A percentile compares a stretch with the other conserved stretches of the same genome.
phyloP scores from a whole-genome alignment of 2,888 invertebrate genomes.

The Polydrusus cervinus region DNA sequence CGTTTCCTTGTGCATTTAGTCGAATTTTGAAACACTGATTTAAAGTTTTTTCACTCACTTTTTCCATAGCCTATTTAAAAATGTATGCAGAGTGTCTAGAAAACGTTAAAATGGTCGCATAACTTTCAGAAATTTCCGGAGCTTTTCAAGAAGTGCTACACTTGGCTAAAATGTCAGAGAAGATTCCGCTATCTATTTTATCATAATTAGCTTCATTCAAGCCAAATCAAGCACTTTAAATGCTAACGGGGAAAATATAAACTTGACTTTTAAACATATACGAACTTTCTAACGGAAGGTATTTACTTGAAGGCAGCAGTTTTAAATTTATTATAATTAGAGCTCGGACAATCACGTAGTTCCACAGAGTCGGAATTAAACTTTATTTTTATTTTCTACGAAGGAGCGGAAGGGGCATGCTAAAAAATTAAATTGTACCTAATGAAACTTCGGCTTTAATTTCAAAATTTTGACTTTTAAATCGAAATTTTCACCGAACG shows the following conservation, averaged over 20 bases:
- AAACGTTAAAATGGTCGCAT: conserved; percentile 22
- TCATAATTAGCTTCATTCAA: conserved; percentile 44
- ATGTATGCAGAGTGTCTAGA: conserved; percentile 18
- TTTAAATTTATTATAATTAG: conserved; percentile 4
- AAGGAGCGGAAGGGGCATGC: too few species aligned
- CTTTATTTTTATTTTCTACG: too few species aligned
- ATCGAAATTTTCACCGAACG: too few species aligned
- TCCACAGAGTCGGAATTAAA: too few species aligned
- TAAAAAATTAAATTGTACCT: too few species aligned
- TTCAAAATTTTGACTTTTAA: too few species aligned
- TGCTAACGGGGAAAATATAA: conserved; percentile 43
- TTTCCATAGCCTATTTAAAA: conserved; percentile 9
- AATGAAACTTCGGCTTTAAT: too few species aligned
- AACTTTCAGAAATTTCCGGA: conserved; percentile 22
- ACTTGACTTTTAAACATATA: conserved; percentile 11
- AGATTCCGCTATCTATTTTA: conserved; percentile 32
- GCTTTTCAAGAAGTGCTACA: conserved; percentile 9
- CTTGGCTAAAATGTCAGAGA: conserved; percentile 13
- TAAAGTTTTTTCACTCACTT: neutral
- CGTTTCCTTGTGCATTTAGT: too few species aligned
- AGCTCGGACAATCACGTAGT: too few species aligned
- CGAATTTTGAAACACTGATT: neutral
- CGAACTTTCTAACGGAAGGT: neutral
- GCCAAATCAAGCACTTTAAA: conserved; percentile 46
- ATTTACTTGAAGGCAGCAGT: neutral